These are phyloP conservation scores for Huso huso DNA, from an alignment of 2,797 vertebrate species.

Conservation along the genomic window DNA sequence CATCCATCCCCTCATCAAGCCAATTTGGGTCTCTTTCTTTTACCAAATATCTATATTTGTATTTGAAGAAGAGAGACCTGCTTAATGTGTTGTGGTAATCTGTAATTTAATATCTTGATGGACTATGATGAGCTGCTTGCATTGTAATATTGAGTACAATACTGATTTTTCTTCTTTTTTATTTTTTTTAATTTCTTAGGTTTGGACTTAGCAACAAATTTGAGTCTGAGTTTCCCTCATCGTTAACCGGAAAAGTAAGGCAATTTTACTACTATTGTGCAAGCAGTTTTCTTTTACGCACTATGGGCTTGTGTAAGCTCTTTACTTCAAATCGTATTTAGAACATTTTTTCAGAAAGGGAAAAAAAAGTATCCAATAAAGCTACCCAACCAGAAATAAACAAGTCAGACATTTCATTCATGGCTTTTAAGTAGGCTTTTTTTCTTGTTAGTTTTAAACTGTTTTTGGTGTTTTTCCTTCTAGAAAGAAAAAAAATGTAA, in stretches of 20 bases:
- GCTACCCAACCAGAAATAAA: no score
- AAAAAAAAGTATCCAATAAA: no score
- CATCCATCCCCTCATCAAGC: background rate
- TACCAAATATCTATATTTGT: background rate
- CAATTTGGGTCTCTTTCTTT: background rate
- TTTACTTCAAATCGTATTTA: background rate
- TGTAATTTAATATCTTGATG: no score
- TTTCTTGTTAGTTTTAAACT: no score
- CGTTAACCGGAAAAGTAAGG: slow-evolving; percentile 94
- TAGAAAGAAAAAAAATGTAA: no score
- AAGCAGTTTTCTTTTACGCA: no score
- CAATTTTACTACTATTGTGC: background rate
- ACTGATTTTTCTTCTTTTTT: slow-evolving; percentile 24
- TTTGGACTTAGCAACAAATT: slow-evolving; percentile 99
- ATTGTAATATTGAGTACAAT: no score
- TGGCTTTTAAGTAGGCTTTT: no score
- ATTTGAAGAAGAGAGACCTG: background rate
- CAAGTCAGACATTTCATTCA: no score
- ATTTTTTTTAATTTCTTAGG: slow-evolving; percentile 55
- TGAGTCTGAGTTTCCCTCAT: slow-evolving; percentile 95
- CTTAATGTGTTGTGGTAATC: no score
- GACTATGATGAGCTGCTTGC: no score
- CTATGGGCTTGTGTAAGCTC: background rate
- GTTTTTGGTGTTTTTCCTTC: no score
- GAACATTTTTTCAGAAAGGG: background rate